Evolutionary conservation across 2,113 vertebrate genomes (phyloP), one percentile per base, ranked within the genome.

Genomic region (Apeltes quadracus): DNA sequence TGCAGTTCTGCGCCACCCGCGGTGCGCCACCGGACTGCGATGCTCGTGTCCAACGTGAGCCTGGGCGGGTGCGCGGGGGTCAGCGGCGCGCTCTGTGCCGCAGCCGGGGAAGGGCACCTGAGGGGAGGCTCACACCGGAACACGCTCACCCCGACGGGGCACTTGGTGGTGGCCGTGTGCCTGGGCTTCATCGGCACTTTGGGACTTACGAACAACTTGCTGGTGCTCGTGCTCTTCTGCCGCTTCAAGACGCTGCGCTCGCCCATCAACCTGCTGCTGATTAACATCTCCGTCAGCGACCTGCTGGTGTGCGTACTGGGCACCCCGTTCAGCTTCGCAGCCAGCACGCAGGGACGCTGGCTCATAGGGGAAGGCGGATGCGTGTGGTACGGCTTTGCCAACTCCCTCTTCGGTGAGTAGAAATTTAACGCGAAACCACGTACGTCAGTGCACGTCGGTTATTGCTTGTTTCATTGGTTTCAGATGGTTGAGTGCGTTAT

Each of bases 331-430:
- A 95, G 95, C 90, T 94, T 95, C 83, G 93, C 92, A 2, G 93
- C 94, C 81, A 94, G 93, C 89, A 93, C 90, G 38, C 91, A 92
- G 75, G 94, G 94, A 84, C 86, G 79, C 23, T 94, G 95, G 95
- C 93, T 95, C 61, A 92, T 94, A 22, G 95, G 95, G 15, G 48
- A 87, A 1, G 9, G 23, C 5, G 94, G 94, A n/a, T 95, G 95
- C 79, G 88, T 95, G 79, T 95, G 95, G 94, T 95, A 96, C 86
- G 95, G 94, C 43, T 95, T 96, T 76, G 89, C 89, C 83, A 95
- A 94, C 82, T 89, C 95, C 2, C 91, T 94, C 20, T 95, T 95
- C 53, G 94, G 95, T 95, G 82, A 94, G 95, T 92, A 57, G 22
- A 32, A 48, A 70, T 66, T 29, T 29, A 29, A 29, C n/a, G n/a